Evolutionary conservation across 2,888 invertebrate species (phyloP).

Genomic region (Geotrupes spiniger): DNA sequence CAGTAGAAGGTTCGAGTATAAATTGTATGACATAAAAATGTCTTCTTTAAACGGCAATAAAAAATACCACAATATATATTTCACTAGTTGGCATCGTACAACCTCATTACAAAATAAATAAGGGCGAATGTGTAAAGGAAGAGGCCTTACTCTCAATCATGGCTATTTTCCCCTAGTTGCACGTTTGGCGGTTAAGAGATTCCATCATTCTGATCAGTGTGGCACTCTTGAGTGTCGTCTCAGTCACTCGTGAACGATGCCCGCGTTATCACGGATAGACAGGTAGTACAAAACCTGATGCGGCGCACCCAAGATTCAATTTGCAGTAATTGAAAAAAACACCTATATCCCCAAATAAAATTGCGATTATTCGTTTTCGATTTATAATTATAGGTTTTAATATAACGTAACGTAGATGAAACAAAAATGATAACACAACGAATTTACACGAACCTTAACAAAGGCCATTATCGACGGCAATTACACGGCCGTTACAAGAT

Average conservation of each 20-base stretch:
- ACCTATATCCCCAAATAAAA: not conserved
- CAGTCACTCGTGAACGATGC: slow-evolving; percentile 49
- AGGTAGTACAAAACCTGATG: slow-evolving; percentile 26
- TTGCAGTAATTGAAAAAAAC: slow-evolving; percentile 1
- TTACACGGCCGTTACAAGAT: slow-evolving; percentile 44
- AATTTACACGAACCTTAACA: slow-evolving; percentile 28
- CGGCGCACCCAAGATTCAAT: not conserved
- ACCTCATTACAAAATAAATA: slow-evolving; percentile 23
- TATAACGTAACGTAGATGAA: slow-evolving; percentile 18
- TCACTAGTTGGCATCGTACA: not conserved
- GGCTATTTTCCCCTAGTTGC: slow-evolving; percentile 52
- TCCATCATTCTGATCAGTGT: slow-evolving; percentile 53
- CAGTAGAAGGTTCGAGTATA: slow-evolving; percentile 24
- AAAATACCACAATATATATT: slow-evolving; percentile 46
- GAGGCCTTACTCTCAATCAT: slow-evolving; percentile 48
- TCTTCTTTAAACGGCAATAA: slow-evolving; percentile 52
- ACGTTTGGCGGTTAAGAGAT: slow-evolving; percentile 53
- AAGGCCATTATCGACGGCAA: slow-evolving; percentile 36
- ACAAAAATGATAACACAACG: slow-evolving; percentile 17
- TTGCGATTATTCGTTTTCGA: slow-evolving; percentile 3
- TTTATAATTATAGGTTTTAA: slow-evolving; percentile 19
- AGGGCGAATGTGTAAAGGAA: slow-evolving; percentile 24
- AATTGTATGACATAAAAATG: slow-evolving; percentile 45
- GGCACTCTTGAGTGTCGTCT: slow-evolving; percentile 51
- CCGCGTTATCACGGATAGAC: slow-evolving; percentile 44